phyloP scores from a whole-genome alignment of 2,113 vertebrate genomes.

The Siphamia tubifer region DNA sequence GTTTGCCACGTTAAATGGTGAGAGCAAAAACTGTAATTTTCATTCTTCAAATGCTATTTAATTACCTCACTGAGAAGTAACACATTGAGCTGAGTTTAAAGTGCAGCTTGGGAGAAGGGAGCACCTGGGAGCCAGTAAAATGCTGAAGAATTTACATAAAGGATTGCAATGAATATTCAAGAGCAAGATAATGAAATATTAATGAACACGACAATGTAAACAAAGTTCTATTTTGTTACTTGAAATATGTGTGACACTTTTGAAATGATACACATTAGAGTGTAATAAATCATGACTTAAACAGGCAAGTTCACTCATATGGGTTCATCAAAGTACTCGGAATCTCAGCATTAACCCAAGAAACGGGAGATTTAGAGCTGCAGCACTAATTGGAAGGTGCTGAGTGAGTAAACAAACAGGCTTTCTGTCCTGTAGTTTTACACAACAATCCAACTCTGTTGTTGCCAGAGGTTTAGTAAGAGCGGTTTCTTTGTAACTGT shows the following conservation, averaged over 20 bases:
- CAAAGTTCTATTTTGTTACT: neutral
- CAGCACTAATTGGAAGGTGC: constrained; percentile 56
- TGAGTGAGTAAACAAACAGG: constrained; percentile 60
- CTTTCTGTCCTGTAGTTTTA: constrained; percentile 34
- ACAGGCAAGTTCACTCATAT: neutral
- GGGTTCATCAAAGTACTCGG: constrained; percentile 24
- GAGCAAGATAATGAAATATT: neutral
- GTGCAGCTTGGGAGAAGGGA: neutral
- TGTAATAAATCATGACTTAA: neutral
- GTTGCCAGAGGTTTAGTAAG: constrained; percentile 37
- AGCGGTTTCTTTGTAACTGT: constrained; percentile 38
- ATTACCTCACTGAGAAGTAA: neutral
- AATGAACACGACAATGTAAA: neutral
- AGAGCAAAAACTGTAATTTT: constrained; percentile 19
- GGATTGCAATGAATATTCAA: neutral
- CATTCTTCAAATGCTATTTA: neutral
- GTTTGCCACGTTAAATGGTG: constrained; percentile 42
- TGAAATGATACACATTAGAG: neutral
- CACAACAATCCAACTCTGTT: constrained; percentile 66
- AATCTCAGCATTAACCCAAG: constrained; percentile 8
- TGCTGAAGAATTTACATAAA: neutral
- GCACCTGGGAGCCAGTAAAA: neutral
- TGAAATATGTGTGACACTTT: neutral
- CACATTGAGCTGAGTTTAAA: neutral
- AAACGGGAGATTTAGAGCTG: constrained; percentile 26